Conservation (phyloP, 2,888 invertebrate species). For the Philonicus albiceps region DNA sequence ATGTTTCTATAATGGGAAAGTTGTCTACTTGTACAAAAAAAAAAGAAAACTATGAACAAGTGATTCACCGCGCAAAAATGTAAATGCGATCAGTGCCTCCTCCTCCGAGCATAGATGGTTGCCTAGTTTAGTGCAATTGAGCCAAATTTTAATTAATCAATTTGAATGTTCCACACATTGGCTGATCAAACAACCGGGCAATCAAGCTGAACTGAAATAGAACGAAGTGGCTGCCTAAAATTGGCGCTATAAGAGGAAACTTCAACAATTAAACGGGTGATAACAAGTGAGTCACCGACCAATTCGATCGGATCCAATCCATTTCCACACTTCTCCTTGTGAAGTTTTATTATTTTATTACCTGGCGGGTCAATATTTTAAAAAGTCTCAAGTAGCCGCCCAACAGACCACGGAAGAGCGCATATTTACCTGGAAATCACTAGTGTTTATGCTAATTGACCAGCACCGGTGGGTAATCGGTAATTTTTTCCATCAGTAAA, state of each 20-base stretch:
- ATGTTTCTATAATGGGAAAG: background rate
- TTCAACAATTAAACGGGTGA: background rate
- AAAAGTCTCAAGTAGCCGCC: background rate
- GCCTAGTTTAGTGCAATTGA: background rate
- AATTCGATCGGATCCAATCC: background rate
- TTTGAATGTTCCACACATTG: background rate
- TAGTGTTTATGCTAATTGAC: background rate
- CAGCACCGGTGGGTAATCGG: background rate
- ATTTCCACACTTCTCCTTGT: background rate
- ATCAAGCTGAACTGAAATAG: background rate
- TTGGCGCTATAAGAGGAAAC: background rate
- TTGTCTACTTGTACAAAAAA: background rate
- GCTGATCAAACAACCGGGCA: background rate
- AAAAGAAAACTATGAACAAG: background rate
- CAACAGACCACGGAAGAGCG: background rate
- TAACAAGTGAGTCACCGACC: background rate
- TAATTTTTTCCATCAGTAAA: background rate
- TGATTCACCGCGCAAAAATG: background rate
- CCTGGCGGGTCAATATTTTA: background rate
- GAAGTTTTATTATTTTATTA: background rate
- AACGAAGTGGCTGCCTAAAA: constrained; percentile 1
- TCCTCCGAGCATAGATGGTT: background rate
- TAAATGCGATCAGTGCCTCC: background rate
- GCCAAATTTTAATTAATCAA: background rate
- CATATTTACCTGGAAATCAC: background rate